Base-by-base conservation (phyloP, 2,797 vertebrate genomes). In the Sylvilagus floridanus region DNA sequence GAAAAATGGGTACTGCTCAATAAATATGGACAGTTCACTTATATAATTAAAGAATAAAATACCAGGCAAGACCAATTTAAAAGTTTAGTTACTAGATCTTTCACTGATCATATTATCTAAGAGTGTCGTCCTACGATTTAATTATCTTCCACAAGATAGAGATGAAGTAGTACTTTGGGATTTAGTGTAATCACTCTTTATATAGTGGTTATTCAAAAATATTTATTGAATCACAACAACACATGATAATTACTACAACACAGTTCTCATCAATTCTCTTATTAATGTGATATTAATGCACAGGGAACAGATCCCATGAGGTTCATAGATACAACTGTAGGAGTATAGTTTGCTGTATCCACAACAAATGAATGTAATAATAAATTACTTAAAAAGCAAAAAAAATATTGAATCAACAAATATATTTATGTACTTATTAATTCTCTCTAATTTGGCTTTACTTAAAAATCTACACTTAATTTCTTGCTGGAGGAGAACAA, bases 391-490 rank as follows among this genome's bases (percentile, higher is more conserved):
- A 16, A 16, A 57, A 57, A 57, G 3, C 54, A 57, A 57, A 16
- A 57, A 57, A 57, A 57, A 69, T 30, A 37, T 78, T 92, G 22
- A 84, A 35, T 35, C 37, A 24, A 63, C 17, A 75, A 68, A 62
- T 85, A 8, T 88, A 0, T 85, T 94, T 88, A 19, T 57, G 19
- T 21, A 13, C 72, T 83, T 79, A n/a, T 60, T 37, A 63, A 63
- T 78, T 72, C 71, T 79, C 17, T 91, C 13, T 73, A 5, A 24
- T 91, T 75, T 82, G 6, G 42, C 19, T 42, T 84, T 32, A 85
- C 54, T 92, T 88, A 76, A 92, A 57, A 14, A 42, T 63, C 28
- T 85, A 73, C 28, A 62, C 76, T 94, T 3, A 52, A 69, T 47
- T 72, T 72, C 65, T 63, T 37, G n/a, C 21, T 50, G 26, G 71